Percentiles rank a stretch among this genome's conserved stretches.
These are phyloP conservation scores for Frankliniella fusca DNA, from an alignment of 2,888 invertebrate species.

Conservation along the genomic window DNA sequence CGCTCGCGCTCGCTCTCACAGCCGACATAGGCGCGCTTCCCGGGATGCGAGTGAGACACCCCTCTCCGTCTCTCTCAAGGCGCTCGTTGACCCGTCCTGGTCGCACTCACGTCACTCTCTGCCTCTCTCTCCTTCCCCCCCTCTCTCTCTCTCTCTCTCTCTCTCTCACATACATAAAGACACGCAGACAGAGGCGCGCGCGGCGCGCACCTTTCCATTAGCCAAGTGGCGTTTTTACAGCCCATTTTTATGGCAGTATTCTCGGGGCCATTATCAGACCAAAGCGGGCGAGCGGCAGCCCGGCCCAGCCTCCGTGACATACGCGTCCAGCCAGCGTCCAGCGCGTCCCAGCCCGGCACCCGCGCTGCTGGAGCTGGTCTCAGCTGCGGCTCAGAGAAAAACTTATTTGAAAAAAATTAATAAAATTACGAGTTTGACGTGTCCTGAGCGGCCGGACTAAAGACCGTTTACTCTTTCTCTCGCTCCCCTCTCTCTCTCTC, in stretches of 20 bases:
- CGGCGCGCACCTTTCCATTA: constrained; percentile 20
- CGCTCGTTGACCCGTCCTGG: background rate
- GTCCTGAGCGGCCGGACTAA: background rate
- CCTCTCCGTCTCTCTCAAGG: too few relatives aligned
- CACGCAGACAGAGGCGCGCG: background rate
- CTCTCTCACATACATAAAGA: background rate
- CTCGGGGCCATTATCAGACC: background rate
- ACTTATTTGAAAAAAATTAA: too few relatives aligned
- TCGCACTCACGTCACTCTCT: background rate
- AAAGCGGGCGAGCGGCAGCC: background rate
- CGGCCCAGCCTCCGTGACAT: background rate
- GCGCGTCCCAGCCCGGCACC: background rate
- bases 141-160: constrained; percentile 13
- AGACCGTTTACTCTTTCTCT: too few relatives aligned
- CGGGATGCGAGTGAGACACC: too few relatives aligned
- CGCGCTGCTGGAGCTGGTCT: background rate
- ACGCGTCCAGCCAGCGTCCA: too few relatives aligned
- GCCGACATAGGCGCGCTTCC: too few relatives aligned
- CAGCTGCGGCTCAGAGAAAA: background rate
- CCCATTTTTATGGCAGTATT: constrained; percentile 22
- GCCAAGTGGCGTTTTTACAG: constrained; percentile 16
- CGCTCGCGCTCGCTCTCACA: background rate
- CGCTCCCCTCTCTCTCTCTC: too few relatives aligned
- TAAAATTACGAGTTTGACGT: background rate
- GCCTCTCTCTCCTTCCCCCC: background rate